Conservation (phyloP, 2,113 vertebrate genomes). For the Oreotrochilus melanogaster region DNA sequence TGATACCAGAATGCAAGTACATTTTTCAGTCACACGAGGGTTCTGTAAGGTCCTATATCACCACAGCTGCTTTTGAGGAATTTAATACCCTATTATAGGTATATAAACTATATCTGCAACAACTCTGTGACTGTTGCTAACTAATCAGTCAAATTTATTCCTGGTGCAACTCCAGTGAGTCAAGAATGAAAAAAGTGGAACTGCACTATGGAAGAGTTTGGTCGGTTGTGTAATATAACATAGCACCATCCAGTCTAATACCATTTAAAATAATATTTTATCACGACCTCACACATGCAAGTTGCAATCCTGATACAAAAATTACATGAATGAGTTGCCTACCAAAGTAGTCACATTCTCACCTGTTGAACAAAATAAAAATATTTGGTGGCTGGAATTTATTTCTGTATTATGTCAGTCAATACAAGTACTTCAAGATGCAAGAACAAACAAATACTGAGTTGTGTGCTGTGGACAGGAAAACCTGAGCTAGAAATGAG, state of each 20-base stretch:
- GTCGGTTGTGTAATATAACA: neutral
- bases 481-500: slow-evolving; percentile 64
- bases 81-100: neutral
- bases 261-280: slow-evolving; percentile 61
- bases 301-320: slow-evolving; percentile 53
- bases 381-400: slow-evolving; percentile 3
- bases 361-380: slow-evolving; percentile 20
- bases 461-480: slow-evolving; percentile 58
- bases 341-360: slow-evolving; percentile 17
- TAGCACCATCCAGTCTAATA: slow-evolving; percentile 50
- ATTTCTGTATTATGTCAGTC: slow-evolving; percentile 55
- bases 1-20: neutral
- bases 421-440: slow-evolving; percentile 61
- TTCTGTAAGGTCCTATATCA: neutral
- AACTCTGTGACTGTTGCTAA: slow-evolving; percentile 2
- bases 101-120: neutral
- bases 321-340: slow-evolving; percentile 3
- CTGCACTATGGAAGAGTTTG: slow-evolving; percentile 33
- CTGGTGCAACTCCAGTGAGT: neutral
- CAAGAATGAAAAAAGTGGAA: neutral
- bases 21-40: neutral
- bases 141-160: slow-evolving; percentile 10
- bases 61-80: neutral
- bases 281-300: slow-evolving; percentile 64
- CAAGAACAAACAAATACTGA: slow-evolving; percentile 71